These are phyloP conservation scores for Trichacis sp. DNA, from an alignment of 2,888 invertebrate species.

Conservation along the genomic window DNA sequence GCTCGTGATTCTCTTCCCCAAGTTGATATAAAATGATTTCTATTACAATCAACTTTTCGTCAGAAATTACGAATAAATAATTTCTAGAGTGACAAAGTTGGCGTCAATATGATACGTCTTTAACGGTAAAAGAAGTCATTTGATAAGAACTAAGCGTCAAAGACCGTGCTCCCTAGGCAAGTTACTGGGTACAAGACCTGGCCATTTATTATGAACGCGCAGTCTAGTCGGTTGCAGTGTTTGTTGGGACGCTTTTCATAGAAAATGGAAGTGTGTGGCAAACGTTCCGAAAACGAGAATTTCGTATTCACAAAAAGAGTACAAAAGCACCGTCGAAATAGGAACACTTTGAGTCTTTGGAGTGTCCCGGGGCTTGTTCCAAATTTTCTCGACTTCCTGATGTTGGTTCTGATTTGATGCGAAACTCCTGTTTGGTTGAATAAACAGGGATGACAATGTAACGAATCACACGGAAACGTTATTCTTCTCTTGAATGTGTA, in stretches of 20 bases:
- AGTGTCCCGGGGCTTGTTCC: background rate
- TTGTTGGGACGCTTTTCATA: conserved; percentile 41
- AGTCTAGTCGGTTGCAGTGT: conserved; percentile 22
- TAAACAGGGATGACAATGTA: no score
- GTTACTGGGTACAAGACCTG: conserved; percentile 28
- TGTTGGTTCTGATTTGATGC: no score
- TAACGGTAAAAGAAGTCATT: conserved; percentile 11
- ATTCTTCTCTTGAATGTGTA: no score
- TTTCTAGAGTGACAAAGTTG: background rate
- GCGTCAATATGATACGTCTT: background rate
- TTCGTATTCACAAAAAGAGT: background rate
- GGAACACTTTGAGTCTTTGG: background rate
- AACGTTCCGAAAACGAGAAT: conserved; percentile 18
- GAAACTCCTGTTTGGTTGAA: no score
- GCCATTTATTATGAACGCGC: conserved; percentile 34
- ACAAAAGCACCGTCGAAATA: background rate
- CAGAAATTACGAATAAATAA: background rate
- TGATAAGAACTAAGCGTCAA: conserved; percentile 29
- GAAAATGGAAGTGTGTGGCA: conserved; percentile 21
- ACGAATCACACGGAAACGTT: no score
- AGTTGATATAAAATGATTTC: no score
- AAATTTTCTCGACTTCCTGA: no score
- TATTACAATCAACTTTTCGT: no score
- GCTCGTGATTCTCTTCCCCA: no score
- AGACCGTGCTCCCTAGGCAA: conserved; percentile 26